Conservation (phyloP, 2,113 vertebrate species). For the Nothoprocta pentlandii region DNA sequence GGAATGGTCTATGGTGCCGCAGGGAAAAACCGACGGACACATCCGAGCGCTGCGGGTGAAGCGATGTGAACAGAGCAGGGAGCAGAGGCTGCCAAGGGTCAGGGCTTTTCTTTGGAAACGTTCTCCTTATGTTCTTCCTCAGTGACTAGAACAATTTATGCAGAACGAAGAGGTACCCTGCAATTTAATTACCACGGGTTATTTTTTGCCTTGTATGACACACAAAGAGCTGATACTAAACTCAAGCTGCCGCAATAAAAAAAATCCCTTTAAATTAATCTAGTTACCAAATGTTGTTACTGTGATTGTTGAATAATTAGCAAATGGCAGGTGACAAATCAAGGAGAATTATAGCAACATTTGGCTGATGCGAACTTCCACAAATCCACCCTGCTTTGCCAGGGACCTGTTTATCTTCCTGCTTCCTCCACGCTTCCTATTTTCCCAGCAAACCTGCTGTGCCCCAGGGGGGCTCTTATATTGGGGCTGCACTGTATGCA, state of each 20-base stretch:
- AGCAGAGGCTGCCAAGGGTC: not conserved
- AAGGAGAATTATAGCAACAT: not conserved
- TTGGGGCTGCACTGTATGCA: rapidly evolving
- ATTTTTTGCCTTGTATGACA: not conserved
- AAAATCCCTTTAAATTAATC: conserved; percentile 37
- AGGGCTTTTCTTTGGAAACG: not conserved
- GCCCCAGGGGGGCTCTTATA: not conserved
- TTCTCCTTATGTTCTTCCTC: not conserved
- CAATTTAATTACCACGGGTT: conserved; percentile 51
- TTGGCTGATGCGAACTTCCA: not conserved
- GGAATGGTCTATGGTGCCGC: not conserved
- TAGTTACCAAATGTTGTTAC: not conserved
- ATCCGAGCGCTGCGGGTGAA: not conserved
- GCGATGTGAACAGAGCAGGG: not conserved
- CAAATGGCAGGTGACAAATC: conserved; percentile 38
- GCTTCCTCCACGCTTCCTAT: not conserved
- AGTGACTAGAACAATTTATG: not conserved
- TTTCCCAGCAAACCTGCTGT: not conserved
- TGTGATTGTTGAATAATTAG: conserved; percentile 11
- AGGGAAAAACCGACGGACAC: not conserved
- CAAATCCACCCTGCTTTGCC: not conserved
- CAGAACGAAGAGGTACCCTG: not conserved
- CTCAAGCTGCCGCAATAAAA: conserved; percentile 30
- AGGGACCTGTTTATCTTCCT: not conserved
- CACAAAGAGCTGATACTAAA: conserved; percentile 9